A percentile compares a stretch with the other conserved stretches of the same genome.
phyloP scores from a whole-genome alignment of 2,888 invertebrate genomes.

The Ormyrus rosae region DNA sequence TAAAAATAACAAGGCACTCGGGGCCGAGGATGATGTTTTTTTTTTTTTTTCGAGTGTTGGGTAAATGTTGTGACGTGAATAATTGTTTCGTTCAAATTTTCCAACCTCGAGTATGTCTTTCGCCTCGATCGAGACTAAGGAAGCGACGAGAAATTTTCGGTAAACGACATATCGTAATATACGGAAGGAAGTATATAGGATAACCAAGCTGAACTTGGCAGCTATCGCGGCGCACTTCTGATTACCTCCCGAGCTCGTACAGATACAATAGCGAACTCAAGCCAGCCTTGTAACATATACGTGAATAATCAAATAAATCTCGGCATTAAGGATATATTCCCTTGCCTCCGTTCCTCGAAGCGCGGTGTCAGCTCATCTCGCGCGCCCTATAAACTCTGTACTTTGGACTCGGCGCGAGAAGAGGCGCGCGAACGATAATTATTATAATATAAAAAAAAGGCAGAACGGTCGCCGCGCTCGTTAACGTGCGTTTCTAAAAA shows the following conservation, averaged over 20 bases:
- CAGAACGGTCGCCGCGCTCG: too few relatives aligned
- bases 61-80: too few relatives aligned
- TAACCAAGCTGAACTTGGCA: slow-evolving; percentile 8
- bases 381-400: background rate
- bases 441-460: too few relatives aligned
- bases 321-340: slow-evolving; percentile 8
- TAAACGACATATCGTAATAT: slow-evolving; percentile 2
- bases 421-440: too few relatives aligned
- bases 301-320: slow-evolving; percentile 73
- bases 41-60: too few relatives aligned
- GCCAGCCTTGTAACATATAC: slow-evolving; percentile 73
- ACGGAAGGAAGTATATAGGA: slow-evolving; percentile 35
- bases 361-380: slow-evolving; percentile 65
- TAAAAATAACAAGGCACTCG: too few relatives aligned
- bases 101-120: too few relatives aligned
- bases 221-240: slow-evolving; percentile 11
- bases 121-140: too few relatives aligned
- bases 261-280: slow-evolving; percentile 11
- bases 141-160: background rate
- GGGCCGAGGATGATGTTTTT: too few relatives aligned
- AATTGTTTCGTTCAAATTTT: too few relatives aligned
- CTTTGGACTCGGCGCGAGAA: too few relatives aligned
- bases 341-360: background rate
- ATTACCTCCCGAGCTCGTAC: background rate
- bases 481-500: too few relatives aligned